Conservation (phyloP, 2,888 invertebrate species). For the Heliconius charithonia region DNA sequence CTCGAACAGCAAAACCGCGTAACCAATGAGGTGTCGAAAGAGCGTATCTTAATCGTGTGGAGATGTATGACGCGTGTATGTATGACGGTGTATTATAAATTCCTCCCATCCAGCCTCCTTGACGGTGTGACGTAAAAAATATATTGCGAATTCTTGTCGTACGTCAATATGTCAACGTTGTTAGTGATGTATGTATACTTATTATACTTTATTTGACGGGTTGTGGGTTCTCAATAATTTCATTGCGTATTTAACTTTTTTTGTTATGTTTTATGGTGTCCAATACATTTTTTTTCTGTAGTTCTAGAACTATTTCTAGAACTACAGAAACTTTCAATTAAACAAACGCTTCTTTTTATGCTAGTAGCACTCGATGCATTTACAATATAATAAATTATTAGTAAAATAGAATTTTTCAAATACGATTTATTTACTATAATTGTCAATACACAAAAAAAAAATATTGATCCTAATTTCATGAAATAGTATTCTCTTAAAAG, state of each 20-base stretch:
- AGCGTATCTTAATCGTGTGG: slow-evolving; percentile 26
- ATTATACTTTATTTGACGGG: slow-evolving; percentile 17
- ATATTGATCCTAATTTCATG: too few species aligned
- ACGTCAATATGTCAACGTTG: slow-evolving; percentile 26
- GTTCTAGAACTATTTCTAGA: too few species aligned
- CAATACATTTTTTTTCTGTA: too few species aligned
- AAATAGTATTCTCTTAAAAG: too few species aligned
- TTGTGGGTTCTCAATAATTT: not conserved
- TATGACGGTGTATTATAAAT: slow-evolving; percentile 29
- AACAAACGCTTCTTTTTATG: too few species aligned
- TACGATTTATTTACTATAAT: too few species aligned
- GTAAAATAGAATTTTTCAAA: too few species aligned
- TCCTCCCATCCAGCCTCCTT: slow-evolving; percentile 12
- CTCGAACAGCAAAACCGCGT: slow-evolving; percentile 21
- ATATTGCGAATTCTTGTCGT: slow-evolving; percentile 31
- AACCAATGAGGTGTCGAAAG: slow-evolving; percentile 36
- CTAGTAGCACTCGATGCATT: too few species aligned
- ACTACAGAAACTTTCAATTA: too few species aligned
- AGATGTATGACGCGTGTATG: slow-evolving; percentile 9
- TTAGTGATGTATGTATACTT: not conserved
- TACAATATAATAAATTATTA: too few species aligned
- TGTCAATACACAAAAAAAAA: too few species aligned
- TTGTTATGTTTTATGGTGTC: not conserved
- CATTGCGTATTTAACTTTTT: not conserved
- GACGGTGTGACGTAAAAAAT: slow-evolving; percentile 20